Conservation (phyloP, 2,888 invertebrate genomes). For the Emmelina monodactyla region DNA sequence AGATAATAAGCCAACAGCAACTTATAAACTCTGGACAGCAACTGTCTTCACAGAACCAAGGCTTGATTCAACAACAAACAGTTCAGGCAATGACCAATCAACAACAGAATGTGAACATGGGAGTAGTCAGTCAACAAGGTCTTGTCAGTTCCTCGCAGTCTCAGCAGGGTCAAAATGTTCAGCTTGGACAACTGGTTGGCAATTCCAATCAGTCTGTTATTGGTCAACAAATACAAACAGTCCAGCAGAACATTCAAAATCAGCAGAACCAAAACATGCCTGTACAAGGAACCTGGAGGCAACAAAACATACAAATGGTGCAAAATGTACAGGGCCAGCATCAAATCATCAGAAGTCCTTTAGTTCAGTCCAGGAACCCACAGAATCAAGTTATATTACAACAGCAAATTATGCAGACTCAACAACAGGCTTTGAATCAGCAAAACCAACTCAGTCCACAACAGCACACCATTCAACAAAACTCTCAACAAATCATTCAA, state of each 20-base stretch:
- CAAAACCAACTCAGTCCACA: slow-evolving; percentile 62
- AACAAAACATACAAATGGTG: slow-evolving; percentile 60
- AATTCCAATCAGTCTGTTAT: slow-evolving; percentile 43
- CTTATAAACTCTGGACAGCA: slow-evolving; percentile 60
- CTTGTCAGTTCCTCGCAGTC: slow-evolving; percentile 46
- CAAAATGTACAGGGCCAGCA: slow-evolving; percentile 62
- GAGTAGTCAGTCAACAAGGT: slow-evolving; percentile 47
- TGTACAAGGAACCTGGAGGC: slow-evolving; percentile 51
- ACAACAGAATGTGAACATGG: slow-evolving; percentile 55
- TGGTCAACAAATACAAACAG: slow-evolving; percentile 59
- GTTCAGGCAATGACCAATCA: slow-evolving; percentile 49
- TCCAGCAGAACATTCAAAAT: slow-evolving; percentile 50
- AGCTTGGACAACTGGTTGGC: slow-evolving; percentile 52
- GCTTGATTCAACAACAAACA: slow-evolving; percentile 49
- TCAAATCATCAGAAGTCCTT: slow-evolving; percentile 53
- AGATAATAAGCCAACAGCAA: slow-evolving; percentile 46
- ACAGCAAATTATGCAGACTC: slow-evolving; percentile 66
- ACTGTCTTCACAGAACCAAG: slow-evolving; percentile 43
- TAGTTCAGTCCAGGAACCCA: slow-evolving; percentile 51
- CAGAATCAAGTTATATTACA: slow-evolving; percentile 64
- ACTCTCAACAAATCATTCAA: slow-evolving; percentile 68
- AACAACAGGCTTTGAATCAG: slow-evolving; percentile 52
- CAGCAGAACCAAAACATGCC: slow-evolving; percentile 41
- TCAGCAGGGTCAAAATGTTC: slow-evolving; percentile 40
- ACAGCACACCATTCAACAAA: slow-evolving; percentile 60